Conservation (phyloP, 2,888 invertebrate genomes). For the Taphrorychus bicolor region DNA sequence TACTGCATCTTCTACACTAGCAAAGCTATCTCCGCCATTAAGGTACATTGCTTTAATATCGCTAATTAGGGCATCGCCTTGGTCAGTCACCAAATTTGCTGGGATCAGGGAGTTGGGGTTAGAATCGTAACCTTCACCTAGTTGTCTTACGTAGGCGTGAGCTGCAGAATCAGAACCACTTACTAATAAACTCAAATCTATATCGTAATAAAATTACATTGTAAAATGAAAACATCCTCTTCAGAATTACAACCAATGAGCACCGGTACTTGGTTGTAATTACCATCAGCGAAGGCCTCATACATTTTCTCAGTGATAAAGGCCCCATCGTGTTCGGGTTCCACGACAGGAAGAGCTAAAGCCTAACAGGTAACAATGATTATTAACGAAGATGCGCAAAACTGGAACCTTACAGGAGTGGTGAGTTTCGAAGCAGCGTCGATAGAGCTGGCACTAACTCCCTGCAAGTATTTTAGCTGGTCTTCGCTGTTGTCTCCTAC, state of each 20-base stretch:
- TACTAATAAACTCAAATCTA: not conserved
- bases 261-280: conserved; percentile 42
- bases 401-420: not conserved
- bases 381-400: too few relatives aligned
- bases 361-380: too few relatives aligned
- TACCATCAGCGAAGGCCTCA: conserved; percentile 34
- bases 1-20: conserved; percentile 33
- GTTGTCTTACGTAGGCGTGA: not conserved
- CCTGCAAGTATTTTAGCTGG: conserved; percentile 41
- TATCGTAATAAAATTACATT: not conserved
- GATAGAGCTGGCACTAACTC: conserved; percentile 41
- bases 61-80: conserved; percentile 29
- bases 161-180: not conserved
- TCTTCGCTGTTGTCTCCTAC: conserved; percentile 25
- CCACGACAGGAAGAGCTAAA: conserved; percentile 27
- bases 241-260: conserved; percentile 45
- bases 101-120: conserved; percentile 37
- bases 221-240: conserved; percentile 36
- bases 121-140: conserved; percentile 27
- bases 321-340: conserved; percentile 37
- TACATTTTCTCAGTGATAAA: conserved; percentile 42
- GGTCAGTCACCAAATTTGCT: conserved; percentile 9
- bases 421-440: conserved; percentile 31
- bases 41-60: conserved; percentile 43
- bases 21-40: conserved; percentile 20